A percentile compares a stretch with the other conserved stretches of the same genome.
phyloP scores from a whole-genome alignment of 2,113 vertebrate genomes.

The Girardinichthys multiradiatus region DNA sequence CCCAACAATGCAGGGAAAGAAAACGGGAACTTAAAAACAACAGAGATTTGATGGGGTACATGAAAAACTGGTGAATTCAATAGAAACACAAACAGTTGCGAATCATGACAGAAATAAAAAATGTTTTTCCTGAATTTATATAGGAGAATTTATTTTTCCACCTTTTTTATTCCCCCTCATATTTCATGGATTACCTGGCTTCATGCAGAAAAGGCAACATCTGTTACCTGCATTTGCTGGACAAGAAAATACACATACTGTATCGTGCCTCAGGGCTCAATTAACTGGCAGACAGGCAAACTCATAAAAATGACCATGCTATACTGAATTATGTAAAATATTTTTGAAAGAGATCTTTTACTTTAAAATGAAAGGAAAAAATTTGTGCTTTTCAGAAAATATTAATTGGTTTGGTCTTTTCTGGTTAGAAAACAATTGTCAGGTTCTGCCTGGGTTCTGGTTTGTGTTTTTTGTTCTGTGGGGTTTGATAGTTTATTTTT shows the following conservation, averaged over 20 bases:
- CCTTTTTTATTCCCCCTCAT: not conserved
- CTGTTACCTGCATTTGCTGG: slow-evolving; percentile 43
- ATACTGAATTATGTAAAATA: not conserved
- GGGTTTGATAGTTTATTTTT: too few relatives aligned
- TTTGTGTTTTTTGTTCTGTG: too few relatives aligned
- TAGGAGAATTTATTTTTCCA: not conserved
- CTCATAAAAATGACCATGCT: not conserved
- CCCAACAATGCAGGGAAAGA: too few relatives aligned
- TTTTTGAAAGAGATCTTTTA: slow-evolving; percentile 29
- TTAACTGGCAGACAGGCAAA: not conserved
- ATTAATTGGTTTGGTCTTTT: slow-evolving; percentile 50
- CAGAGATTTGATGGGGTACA: too few relatives aligned
- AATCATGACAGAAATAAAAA: not conserved
- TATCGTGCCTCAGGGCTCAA: slow-evolving; percentile 21
- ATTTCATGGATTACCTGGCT: slow-evolving; percentile 25
- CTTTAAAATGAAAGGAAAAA: not conserved
- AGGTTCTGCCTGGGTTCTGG: too few relatives aligned
- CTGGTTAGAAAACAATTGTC: slow-evolving; percentile 31
- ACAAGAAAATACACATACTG: slow-evolving; percentile 4
- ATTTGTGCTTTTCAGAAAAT: not conserved
- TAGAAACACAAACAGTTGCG: too few relatives aligned
- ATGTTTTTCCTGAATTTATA: not conserved
- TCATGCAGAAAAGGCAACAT: slow-evolving; percentile 46
- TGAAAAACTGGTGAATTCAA: too few relatives aligned
- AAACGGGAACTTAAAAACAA: too few relatives aligned